These are phyloP conservation scores for Drosophila tristis DNA, from an alignment of 1,140 invertebrate species.

Conservation along the genomic window DNA sequence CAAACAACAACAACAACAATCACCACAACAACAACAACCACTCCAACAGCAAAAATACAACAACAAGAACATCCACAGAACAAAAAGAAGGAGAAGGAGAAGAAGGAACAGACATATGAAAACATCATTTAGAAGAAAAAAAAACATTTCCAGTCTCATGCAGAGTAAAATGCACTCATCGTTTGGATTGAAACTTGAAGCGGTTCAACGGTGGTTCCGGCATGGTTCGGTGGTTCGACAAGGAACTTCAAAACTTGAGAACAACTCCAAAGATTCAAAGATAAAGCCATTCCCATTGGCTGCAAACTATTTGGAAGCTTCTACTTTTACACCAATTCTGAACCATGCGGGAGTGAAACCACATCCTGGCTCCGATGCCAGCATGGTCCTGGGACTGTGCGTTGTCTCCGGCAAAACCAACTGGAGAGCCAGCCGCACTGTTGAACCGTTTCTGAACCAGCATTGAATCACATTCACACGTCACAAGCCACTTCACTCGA, in stretches of 20 bases:
- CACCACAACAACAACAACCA: constrained; percentile 25
- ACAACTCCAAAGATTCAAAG: no score
- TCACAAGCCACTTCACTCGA: no score
- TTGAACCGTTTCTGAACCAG: no score
- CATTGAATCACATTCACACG: no score
- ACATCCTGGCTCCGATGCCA: background rate
- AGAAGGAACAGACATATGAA: constrained; percentile 13
- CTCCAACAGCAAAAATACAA: background rate
- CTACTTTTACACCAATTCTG: no score
- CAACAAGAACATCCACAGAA: background rate
- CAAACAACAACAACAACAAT: constrained; percentile 22
- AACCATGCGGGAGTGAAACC: background rate
- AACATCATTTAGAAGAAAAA: constrained; percentile 24
- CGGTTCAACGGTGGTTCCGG: constrained; percentile 12
- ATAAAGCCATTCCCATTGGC: background rate
- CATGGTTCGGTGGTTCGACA: background rate
- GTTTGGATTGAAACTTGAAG: background rate
- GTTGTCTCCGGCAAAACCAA: no score
- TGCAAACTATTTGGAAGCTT: background rate
- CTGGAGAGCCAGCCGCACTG: no score
- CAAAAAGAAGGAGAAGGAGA: constrained; percentile 9
- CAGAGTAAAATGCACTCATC: background rate
- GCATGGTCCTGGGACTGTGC: no score
- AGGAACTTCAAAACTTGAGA: background rate
- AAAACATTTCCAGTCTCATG: constrained; percentile 10